These are phyloP conservation scores for Diorhabda carinulata DNA, from an alignment of 1,140 invertebrate genomes.

Conservation along the genomic window DNA sequence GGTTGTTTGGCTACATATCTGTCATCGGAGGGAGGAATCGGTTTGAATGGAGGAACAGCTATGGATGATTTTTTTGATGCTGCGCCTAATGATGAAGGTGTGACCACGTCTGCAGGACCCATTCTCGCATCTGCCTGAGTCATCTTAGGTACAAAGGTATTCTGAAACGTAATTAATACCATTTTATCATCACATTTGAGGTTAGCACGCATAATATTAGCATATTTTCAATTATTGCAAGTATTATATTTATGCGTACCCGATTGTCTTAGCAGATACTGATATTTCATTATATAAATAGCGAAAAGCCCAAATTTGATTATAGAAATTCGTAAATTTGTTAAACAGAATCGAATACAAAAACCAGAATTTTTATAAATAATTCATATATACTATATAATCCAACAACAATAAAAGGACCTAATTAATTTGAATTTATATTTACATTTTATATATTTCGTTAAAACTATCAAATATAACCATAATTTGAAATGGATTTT, in stretches of 20 bases:
- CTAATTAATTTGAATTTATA: no score
- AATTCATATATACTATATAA: no score
- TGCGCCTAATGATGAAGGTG: slow-evolving; percentile 13
- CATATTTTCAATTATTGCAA: background rate
- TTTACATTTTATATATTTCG: no score
- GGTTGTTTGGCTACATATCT: slow-evolving; percentile 44
- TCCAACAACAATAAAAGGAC: no score
- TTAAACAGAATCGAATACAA: no score
- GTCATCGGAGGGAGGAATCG: slow-evolving; percentile 63
- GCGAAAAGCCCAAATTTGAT: no score
- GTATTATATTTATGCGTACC: background rate
- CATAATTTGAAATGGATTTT: no score
- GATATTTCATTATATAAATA: background rate
- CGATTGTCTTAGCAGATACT: background rate
- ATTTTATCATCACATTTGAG: background rate
- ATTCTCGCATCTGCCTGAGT: background rate
- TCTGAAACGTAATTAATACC: background rate
- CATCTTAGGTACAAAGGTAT: background rate
- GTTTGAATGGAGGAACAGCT: slow-evolving; percentile 67
- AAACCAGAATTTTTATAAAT: no score
- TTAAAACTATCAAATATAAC: no score
- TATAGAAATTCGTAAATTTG: no score
- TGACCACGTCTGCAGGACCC: slow-evolving; percentile 7
- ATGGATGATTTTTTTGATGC: slow-evolving; percentile 11
- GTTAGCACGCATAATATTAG: background rate